These are phyloP conservation scores for Piezodorus guildinii DNA, from an alignment of 1,140 invertebrate species.

Conservation along the genomic window DNA sequence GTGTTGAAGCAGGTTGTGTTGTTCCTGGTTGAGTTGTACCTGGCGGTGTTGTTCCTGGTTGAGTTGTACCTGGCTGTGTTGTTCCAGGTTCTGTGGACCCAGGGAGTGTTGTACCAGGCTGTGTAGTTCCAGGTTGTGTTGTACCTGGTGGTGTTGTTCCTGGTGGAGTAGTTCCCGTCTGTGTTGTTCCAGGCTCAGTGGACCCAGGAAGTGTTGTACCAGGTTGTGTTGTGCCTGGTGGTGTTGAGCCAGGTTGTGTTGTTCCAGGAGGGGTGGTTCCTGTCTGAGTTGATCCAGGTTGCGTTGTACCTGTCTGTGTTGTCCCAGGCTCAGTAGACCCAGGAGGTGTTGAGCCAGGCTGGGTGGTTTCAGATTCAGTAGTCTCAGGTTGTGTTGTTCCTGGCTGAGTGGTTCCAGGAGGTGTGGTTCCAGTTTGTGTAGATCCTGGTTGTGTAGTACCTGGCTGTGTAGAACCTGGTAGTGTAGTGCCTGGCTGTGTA, in stretches of 20 bases:
- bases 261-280: neutral
- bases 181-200: slow-evolving; percentile 14
- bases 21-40: slow-evolving; percentile 18
- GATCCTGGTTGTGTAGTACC: slow-evolving; percentile 13
- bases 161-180: slow-evolving; percentile 17
- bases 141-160: neutral
- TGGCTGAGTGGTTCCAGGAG: slow-evolving; percentile 19
- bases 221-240: neutral
- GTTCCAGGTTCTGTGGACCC: neutral
- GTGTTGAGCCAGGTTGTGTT: neutral
- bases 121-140: slow-evolving; percentile 1
- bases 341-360: slow-evolving; percentile 18
- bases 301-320: slow-evolving; percentile 16
- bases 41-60: slow-evolving; percentile 16
- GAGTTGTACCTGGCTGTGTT: slow-evolving; percentile 17
- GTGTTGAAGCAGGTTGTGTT: slow-evolving; percentile 12
- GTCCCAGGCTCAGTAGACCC: neutral
- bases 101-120: neutral
- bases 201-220: neutral
- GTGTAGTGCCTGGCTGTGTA: slow-evolving; percentile 7
- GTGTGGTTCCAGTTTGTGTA: slow-evolving; percentile 21
- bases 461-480: slow-evolving; percentile 8
- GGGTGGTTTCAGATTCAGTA: slow-evolving; percentile 27
- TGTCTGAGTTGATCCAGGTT: neutral
- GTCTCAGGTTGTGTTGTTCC: slow-evolving; percentile 29